Base-by-base conservation (phyloP, 1,140 invertebrate genomes). In the Phymorhynchus buccinoides region DNA sequence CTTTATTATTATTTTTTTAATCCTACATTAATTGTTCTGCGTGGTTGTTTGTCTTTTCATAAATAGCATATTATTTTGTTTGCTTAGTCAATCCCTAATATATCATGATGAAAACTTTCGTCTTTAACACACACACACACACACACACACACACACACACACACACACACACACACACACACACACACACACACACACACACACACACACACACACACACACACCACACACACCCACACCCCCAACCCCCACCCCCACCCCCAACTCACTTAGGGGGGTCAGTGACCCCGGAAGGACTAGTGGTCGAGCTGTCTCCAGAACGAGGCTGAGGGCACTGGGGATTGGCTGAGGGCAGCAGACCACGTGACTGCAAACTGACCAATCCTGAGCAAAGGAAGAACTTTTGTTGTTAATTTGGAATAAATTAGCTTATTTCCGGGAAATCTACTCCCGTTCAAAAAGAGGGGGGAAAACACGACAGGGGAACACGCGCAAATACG, bases 61-160 rank as follows among this genome's bases (percentile, higher is more conserved):
- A n/a, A n/a, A n/a, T n/a, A n/a, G n/a, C n/a, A n/a, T n/a, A n/a
- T n/a, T n/a, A n/a, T n/a, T n/a, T n/a, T n/a, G n/a, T n/a, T n/a
- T n/a, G n/a, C n/a, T n/a, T n/a, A n/a, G n/a, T n/a, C n/a, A n/a
- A n/a, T n/a, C n/a, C n/a, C n/a, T n/a, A n/a, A n/a, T n/a, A n/a
- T n/a, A n/a, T n/a, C n/a, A n/a, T n/a, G n/a, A n/a, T n/a, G n/a
- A n/a, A n/a, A n/a, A n/a, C n/a, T n/a, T n/a, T n/a, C n/a, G n/a
- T n/a, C n/a, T n/a, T n/a, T n/a, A n/a, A n/a, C n/a, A n/a, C n/a
- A n/a, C n/a, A n/a, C n/a, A n/a, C n/a, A 80, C 78, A 80, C 78
- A 80, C 78, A 80, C 78, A 80, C 78, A 80, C 78, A 82, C 80
- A 82, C 80, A 82, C 80, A 82, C 80, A 82, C 80, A 82, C 80